These are phyloP conservation scores for Resseliella maxima DNA, from an alignment of 2,888 invertebrate species.

Conservation along the genomic window DNA sequence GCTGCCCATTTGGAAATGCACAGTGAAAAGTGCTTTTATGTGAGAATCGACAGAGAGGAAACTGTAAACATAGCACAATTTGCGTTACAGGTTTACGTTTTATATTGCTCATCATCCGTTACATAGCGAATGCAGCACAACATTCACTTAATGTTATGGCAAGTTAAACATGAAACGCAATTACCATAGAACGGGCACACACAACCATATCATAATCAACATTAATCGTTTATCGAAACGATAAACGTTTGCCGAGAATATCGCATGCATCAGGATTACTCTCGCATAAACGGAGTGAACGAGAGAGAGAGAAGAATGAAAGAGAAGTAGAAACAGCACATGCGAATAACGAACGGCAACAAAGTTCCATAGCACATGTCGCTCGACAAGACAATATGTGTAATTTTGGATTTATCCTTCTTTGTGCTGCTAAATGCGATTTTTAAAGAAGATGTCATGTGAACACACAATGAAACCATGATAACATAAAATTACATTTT, in stretches of 20 bases:
- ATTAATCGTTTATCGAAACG: slow-evolving; percentile 55
- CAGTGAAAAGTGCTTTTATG: neutral
- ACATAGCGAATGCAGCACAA: neutral
- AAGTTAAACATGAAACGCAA: slow-evolving; percentile 51
- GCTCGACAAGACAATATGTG: slow-evolving; percentile 26
- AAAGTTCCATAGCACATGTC: slow-evolving; percentile 40
- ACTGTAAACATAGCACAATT: slow-evolving; percentile 53
- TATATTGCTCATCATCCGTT: slow-evolving; percentile 49
- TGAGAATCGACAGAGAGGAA: slow-evolving; percentile 50
- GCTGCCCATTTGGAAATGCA: neutral
- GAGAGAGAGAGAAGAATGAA: neutral
- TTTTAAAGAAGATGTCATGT: slow-evolving; percentile 35
- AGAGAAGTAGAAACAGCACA: neutral
- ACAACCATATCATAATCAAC: slow-evolving; percentile 49
- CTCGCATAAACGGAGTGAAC: neutral
- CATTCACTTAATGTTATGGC: slow-evolving; percentile 12
- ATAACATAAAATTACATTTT: slow-evolving; percentile 41
- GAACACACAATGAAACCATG: slow-evolving; percentile 2
- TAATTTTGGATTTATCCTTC: slow-evolving; percentile 7
- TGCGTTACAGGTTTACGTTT: slow-evolving; percentile 50
- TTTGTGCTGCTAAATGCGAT: neutral
- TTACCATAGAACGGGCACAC: slow-evolving; percentile 51
- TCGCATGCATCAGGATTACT: neutral
- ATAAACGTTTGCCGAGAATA: slow-evolving; percentile 23
- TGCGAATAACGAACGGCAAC: neutral